Evolutionary conservation across 1,140 invertebrate species (phyloP).

Genomic region (Dreissena polymorpha): DNA sequence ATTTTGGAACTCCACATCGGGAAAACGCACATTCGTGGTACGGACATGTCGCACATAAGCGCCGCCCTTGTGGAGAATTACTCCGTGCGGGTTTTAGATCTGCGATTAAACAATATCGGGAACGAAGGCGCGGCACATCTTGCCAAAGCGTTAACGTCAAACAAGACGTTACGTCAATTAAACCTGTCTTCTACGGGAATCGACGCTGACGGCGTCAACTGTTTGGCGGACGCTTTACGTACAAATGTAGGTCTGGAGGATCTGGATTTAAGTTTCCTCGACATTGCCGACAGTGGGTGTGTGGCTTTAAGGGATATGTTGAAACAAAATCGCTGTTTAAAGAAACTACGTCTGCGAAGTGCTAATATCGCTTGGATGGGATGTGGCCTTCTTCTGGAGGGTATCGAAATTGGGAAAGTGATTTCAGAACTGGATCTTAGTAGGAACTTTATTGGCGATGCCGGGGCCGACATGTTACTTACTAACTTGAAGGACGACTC

Average conservation of each 20-base stretch:
- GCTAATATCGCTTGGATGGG: slow-evolving; percentile 72
- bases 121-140: slow-evolving; percentile 67
- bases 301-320: slow-evolving; percentile 71
- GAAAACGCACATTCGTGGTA: slow-evolving; percentile 70
- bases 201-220: slow-evolving; percentile 63
- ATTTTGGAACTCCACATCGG: slow-evolving; percentile 72
- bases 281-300: slow-evolving; percentile 71
- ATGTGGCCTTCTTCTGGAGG: slow-evolving; percentile 69
- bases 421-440: slow-evolving; percentile 72
- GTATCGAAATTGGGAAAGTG: slow-evolving; percentile 64
- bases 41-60: slow-evolving; percentile 66
- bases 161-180: slow-evolving; percentile 67
- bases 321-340: slow-evolving; percentile 68
- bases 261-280: slow-evolving; percentile 75
- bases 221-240: slow-evolving; percentile 63
- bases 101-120: slow-evolving; percentile 73
- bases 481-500: slow-evolving; percentile 69
- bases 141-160: slow-evolving; percentile 64
- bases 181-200: slow-evolving; percentile 75
- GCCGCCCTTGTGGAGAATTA: slow-evolving; percentile 62
- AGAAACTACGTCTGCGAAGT: slow-evolving; percentile 71
- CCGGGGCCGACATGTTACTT: slow-evolving; percentile 69
- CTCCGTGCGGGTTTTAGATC: slow-evolving; percentile 68
- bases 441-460: slow-evolving; percentile 72
- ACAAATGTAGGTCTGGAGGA: slow-evolving; percentile 66